A percentile compares a stretch with the other conserved stretches of the same genome.
These are phyloP conservation scores for Leuciscus idus DNA, from an alignment of 2,113 vertebrate species.

Conservation along the genomic window DNA sequence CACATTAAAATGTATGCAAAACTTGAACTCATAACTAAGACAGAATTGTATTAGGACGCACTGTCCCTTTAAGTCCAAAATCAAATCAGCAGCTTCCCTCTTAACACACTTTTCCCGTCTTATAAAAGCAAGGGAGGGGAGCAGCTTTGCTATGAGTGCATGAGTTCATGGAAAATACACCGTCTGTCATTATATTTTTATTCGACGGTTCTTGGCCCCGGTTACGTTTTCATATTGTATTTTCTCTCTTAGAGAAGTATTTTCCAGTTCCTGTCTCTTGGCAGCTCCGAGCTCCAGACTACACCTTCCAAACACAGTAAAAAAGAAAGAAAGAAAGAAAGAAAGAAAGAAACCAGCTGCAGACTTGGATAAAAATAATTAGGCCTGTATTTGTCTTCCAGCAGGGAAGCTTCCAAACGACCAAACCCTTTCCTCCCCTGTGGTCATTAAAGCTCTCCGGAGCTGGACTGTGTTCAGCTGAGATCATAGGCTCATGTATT, in stretches of 20 bases:
- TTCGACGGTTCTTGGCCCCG: conserved; percentile 76
- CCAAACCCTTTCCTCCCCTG: conserved; percentile 48
- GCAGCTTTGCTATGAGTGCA: conserved; percentile 57
- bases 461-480: background rate
- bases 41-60: too few species aligned
- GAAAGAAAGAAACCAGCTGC: conserved; percentile 68
- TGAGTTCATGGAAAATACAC: conserved; percentile 74
- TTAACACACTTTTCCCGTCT: conserved; percentile 59
- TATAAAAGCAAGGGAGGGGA: conserved; percentile 47
- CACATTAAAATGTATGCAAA: too few species aligned
- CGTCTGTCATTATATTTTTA: conserved; percentile 67
- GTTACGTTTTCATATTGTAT: conserved; percentile 77
- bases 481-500: background rate
- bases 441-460: background rate
- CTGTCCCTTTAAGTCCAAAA: conserved; percentile 26
- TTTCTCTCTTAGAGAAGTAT: conserved; percentile 78
- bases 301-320: conserved; percentile 77
- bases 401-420: conserved; percentile 68
- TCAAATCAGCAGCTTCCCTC: conserved; percentile 1
- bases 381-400: conserved; percentile 82
- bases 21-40: too few species aligned
- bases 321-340: conserved; percentile 61
- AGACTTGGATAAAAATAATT: conserved; percentile 83
- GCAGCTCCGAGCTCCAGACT: conserved; percentile 68
- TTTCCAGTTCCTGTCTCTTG: conserved; percentile 83